Percentiles rank a stretch among this genome's conserved stretches.
Conservation (phyloP, 53 echinoderm and acorn worm species). For the Zoroaster sp. region DNA sequence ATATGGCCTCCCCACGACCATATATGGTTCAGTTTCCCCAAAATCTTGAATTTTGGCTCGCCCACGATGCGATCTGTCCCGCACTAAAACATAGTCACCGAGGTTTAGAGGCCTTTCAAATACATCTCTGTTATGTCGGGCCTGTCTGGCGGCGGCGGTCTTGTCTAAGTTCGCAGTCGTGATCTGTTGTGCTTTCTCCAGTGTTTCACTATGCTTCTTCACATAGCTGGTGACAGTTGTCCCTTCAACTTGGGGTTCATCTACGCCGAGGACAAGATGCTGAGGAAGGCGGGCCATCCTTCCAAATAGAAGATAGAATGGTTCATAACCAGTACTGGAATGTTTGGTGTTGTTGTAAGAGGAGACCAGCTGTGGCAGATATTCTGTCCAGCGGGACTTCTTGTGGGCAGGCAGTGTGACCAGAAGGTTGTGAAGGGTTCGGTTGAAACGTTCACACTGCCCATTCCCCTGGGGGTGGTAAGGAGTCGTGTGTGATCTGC, state of each 20-base stretch:
- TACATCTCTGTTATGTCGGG: not conserved
- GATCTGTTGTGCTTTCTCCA: not conserved
- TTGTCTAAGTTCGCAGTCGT: not conserved
- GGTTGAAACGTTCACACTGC: no score
- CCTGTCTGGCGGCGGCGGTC: not conserved
- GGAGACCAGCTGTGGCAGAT: slow-evolving; percentile 10
- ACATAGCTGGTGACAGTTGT: not conserved
- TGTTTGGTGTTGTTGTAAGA: slow-evolving; percentile 34
- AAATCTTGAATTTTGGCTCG: slow-evolving; percentile 11
- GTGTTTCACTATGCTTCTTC: not conserved
- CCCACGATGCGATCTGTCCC: not conserved
- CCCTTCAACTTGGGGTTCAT: not conserved
- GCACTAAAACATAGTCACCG: slow-evolving; percentile 47
- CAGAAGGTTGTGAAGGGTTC: slow-evolving; percentile 29
- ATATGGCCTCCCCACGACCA: not conserved
- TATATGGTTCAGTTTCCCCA: not conserved
- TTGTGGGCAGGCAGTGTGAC: not conserved
- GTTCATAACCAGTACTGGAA: slow-evolving; percentile 17
- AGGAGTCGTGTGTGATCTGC: slow-evolving; percentile 7
- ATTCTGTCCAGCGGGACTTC: slow-evolving; percentile 16
- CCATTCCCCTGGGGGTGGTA: no score
- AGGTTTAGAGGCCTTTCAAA: slow-evolving; percentile 29
- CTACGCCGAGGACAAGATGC: not conserved
- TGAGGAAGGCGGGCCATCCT: slow-evolving; percentile 5
- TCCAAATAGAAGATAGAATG: slow-evolving; percentile 31